Conservation (phyloP, 2,888 invertebrate species). For the Anaspis maculata region DNA sequence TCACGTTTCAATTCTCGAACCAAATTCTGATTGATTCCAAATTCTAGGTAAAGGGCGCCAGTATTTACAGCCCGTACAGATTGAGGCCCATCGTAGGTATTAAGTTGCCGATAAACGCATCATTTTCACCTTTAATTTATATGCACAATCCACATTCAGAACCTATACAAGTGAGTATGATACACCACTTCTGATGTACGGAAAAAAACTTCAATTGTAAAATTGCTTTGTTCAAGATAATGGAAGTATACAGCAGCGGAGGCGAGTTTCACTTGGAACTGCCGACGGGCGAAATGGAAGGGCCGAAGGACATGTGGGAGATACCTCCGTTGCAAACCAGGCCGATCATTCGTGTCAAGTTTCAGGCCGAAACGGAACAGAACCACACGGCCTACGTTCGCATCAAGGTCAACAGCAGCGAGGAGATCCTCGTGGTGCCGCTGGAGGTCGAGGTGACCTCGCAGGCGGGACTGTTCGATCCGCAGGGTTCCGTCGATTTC, state of each 20-base stretch:
- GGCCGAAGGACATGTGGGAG: constrained; percentile 78
- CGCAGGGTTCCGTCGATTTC: constrained; percentile 72
- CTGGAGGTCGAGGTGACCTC: constrained; percentile 73
- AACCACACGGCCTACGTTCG: constrained; percentile 82
- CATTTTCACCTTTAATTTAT: constrained; percentile 79
- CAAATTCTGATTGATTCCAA: constrained; percentile 3
- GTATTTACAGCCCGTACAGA: constrained; percentile 84
- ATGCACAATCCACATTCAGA: constrained; percentile 91
- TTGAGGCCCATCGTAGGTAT: constrained; percentile 85
- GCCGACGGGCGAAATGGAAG: constrained; percentile 69
- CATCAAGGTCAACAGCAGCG: constrained; percentile 61
- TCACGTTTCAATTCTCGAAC: constrained; percentile 4
- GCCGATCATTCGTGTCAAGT: constrained; percentile 78
- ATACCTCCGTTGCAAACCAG: constrained; percentile 84
- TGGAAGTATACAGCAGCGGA: constrained; percentile 80
- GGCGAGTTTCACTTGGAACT: constrained; percentile 83
- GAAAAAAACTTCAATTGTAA: no score
- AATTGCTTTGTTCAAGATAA: constrained; percentile 51
- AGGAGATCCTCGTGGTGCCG: constrained; percentile 67
- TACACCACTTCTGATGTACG: no score
- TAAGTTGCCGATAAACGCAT: constrained; percentile 85
- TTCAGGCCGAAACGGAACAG: constrained; percentile 66
- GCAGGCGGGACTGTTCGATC: constrained; percentile 65
- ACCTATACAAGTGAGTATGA: constrained; percentile 73
- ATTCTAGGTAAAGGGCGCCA: constrained; percentile 69